Base-by-base conservation (phyloP, 2,888 invertebrate species). In the Seira musarum region DNA sequence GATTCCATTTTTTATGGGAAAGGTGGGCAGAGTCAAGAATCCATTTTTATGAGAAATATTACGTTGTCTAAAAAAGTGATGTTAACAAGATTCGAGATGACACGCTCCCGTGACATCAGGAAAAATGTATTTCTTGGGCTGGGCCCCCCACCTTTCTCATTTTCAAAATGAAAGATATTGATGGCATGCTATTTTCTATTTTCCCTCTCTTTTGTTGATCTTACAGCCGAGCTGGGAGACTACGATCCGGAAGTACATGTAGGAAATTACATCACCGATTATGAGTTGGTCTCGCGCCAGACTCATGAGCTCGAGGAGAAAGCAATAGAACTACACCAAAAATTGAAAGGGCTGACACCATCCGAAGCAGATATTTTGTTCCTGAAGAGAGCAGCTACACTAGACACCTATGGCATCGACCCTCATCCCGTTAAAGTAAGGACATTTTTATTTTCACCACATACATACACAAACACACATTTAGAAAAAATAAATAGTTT, bases 361-460 rank as follows among this genome's bases (percentile, higher is more conserved):
- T 93, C 94, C 74, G 95, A 95, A 87, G 95, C 96, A 0, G 98
- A 98, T 90, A 93, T 93, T 80, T 93, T 94, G 86, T 99, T 99
- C 90, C 92, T 99, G 87, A 94, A 94, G 89, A 94, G 96, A 87
- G 96, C 97, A 60, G 94, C 95, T 85, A 93, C 94, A 85, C 91
- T 99, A 77, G 98, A 99, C 89, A 98, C 98, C 0, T 99, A 98
- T 88, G 99, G 98, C 25, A 95, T 99, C 46, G 98, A 99, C 90
- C 99, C 98, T 10, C 97, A 98, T 91, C 96, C 97, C 80, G 98
- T 99, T 35, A 99, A 98, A 92, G 96, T 96, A 89, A 87, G 87
- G 84, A 70, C n/a, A 13, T n/a, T n/a, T n/a, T n/a, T n/a, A n/a
- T n/a, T n/a, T n/a, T n/a, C n/a, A n/a, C n/a, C n/a, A n/a, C n/a